Evolutionary conservation across 2,797 vertebrate species (phyloP).

Genomic region (Chanos chanos): DNA sequence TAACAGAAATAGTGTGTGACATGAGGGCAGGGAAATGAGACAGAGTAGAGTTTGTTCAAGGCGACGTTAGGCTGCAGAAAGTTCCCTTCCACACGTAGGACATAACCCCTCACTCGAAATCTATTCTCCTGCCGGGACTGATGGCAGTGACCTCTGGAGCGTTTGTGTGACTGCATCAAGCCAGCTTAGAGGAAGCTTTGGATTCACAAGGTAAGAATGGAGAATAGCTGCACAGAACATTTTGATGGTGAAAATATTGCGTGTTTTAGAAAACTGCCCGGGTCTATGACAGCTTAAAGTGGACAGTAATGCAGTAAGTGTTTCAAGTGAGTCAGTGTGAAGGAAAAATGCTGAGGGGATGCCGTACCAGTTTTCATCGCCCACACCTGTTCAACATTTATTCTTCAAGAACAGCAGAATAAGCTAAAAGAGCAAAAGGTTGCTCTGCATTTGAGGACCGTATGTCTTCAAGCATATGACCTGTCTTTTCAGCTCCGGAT

Average conservation of each 20-base stretch:
- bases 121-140: slow-evolving; percentile 10
- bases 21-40: background rate
- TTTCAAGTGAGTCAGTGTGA: too few species aligned
- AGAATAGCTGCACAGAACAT: background rate
- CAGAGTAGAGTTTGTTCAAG: slow-evolving; percentile 7
- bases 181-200: slow-evolving; percentile 27
- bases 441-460: too few species aligned
- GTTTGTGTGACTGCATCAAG: slow-evolving; percentile 39
- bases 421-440: too few species aligned
- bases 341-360: too few species aligned
- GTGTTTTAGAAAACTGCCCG: too few species aligned
- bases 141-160: slow-evolving; percentile 42
- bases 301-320: too few species aligned
- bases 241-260: background rate
- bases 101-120: background rate
- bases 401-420: too few species aligned
- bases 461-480: too few species aligned
- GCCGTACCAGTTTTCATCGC: too few species aligned
- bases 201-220: slow-evolving; percentile 24
- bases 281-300: too few species aligned
- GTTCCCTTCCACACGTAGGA: slow-evolving; percentile 12
- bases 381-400: too few species aligned
- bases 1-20: background rate
- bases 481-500: too few species aligned
- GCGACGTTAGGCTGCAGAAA: slow-evolving; percentile 15